Evolutionary conservation across 2,113 vertebrate genomes (phyloP).

Genomic region (Leptocoma aspasia): DNA sequence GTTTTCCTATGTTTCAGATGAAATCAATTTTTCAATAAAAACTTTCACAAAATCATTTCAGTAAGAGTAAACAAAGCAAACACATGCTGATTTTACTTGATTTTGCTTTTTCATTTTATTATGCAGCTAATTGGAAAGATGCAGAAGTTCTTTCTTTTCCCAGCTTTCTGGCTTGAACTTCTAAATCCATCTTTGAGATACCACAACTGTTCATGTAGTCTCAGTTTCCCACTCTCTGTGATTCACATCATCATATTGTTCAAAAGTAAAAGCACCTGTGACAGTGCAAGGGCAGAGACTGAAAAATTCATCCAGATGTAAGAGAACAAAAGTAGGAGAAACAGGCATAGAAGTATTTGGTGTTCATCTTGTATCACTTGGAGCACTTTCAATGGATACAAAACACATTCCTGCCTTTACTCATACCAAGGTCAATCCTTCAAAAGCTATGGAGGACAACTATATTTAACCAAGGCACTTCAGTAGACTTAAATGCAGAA

Average conservation of each 20-base stretch:
- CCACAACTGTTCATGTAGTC: neutral
- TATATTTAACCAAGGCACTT: neutral
- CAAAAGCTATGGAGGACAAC: neutral
- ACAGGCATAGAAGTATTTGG: neutral
- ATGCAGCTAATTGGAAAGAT: neutral
- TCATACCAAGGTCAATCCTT: neutral
- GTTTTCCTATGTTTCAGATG: neutral
- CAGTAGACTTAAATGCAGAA: neutral
- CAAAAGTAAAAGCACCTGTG: neutral
- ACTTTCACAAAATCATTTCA: neutral
- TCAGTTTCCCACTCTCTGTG: neutral
- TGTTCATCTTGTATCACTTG: neutral
- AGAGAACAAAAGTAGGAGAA: neutral
- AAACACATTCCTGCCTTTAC: neutral
- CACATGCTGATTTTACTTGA: neutral
- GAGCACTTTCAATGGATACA: neutral
- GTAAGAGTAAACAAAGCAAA: neutral
- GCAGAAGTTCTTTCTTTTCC: neutral
- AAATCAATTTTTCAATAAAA: neutral
- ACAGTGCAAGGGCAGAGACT: neutral
- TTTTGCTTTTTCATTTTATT: neutral
- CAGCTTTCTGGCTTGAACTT: neutral
- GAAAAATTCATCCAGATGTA: neutral
- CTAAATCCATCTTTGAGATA: neutral
- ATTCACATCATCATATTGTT: fast-evolving